Evolutionary conservation across 2,888 invertebrate species (phyloP).

Genomic region (Nasonia oneida): DNA sequence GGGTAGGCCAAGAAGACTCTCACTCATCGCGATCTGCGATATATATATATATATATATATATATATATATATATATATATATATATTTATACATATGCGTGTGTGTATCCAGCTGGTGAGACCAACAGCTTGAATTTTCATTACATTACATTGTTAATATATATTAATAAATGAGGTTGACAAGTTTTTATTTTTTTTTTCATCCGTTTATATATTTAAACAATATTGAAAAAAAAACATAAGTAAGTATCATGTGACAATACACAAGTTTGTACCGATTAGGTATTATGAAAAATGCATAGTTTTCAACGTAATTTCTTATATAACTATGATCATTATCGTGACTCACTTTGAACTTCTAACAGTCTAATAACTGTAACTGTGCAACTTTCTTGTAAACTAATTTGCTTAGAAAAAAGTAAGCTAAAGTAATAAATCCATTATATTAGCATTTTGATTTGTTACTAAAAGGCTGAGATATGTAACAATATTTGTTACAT

Average conservation of each 20-base stretch:
- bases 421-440: background rate
- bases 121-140: constrained; percentile 9
- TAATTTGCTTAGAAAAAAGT: constrained; percentile 34
- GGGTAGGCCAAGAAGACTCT: too few species aligned
- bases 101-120: too few species aligned
- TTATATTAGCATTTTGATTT: too few species aligned
- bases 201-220: constrained; percentile 9
- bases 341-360: constrained; percentile 36
- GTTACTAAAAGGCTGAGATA: too few species aligned
- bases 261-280: constrained; percentile 31
- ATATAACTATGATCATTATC: constrained; percentile 37
- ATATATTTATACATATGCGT: too few species aligned
- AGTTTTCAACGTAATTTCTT: constrained; percentile 38
- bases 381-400: constrained; percentile 18
- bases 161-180: background rate
- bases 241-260: constrained; percentile 10
- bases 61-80: too few species aligned
- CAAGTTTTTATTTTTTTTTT: constrained; percentile 33
- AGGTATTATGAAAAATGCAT: constrained; percentile 16
- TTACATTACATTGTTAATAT: background rate
- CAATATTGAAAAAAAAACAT: background rate
- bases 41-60: too few species aligned
- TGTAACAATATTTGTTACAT: too few species aligned
- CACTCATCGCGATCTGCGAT: too few species aligned
- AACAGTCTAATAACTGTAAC: constrained; percentile 56